phyloP scores from a whole-genome alignment of 2,797 vertebrate species.

The Microctenopoma stevenorrisi region DNA sequence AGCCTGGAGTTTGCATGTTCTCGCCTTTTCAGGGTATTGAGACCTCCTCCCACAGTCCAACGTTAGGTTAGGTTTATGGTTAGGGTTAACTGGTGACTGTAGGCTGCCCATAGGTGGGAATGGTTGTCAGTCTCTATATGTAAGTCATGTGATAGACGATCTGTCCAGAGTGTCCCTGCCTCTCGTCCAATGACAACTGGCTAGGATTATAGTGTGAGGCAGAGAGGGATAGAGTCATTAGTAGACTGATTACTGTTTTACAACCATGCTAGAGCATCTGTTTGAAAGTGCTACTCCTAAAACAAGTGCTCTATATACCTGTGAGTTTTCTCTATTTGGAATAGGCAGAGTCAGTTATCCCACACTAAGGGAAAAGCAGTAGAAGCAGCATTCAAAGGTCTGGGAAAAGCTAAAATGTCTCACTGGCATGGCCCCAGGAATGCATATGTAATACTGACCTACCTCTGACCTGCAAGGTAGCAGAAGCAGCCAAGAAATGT shows the following conservation, averaged over 20 bases:
- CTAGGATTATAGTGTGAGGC: too few species aligned
- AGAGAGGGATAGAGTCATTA: neutral
- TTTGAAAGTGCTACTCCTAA: neutral
- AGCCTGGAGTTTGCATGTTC: too few species aligned
- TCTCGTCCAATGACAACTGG: too few species aligned
- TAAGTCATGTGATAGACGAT: too few species aligned
- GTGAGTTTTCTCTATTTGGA: neutral
- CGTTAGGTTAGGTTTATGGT: too few species aligned
- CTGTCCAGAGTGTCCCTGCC: too few species aligned
- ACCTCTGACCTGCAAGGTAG: conserved; percentile 61
- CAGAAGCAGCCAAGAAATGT: conserved; percentile 43
- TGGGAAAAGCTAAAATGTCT: conserved; percentile 50
- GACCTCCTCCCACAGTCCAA: too few species aligned
- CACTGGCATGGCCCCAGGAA: conserved; percentile 48
- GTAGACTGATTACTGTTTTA: neutral
- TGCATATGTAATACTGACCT: conserved; percentile 68
- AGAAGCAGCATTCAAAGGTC: conserved; percentile 49
- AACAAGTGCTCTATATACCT: neutral
- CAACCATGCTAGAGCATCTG: neutral
- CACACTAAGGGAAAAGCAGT: neutral
- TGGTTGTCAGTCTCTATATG: too few species aligned
- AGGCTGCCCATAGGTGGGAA: too few species aligned
- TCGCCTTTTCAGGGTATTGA: too few species aligned
- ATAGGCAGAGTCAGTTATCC: neutral
- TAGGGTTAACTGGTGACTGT: too few species aligned